A percentile compares a stretch with the other conserved stretches of the same genome.
phyloP scores from a whole-genome alignment of 2,797 vertebrate species.

The Cygnus olor region DNA sequence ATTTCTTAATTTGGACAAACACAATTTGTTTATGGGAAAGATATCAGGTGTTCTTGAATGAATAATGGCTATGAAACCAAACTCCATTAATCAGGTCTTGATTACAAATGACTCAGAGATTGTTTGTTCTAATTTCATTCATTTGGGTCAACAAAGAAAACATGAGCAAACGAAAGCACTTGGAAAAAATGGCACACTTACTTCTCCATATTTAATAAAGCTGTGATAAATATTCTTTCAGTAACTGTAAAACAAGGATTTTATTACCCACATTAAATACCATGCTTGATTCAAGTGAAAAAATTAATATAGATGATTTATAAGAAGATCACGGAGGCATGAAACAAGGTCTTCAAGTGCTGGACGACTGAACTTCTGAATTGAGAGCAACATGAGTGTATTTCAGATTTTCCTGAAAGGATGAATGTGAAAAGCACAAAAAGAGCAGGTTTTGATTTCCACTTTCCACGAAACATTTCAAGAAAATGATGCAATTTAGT shows the following conservation, averaged over 20 bases:
- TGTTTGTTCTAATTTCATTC: constrained; percentile 99
- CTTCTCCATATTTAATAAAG: constrained; percentile 90
- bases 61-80: constrained; percentile 93
- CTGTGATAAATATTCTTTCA: constrained; percentile 92
- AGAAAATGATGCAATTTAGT: neutral
- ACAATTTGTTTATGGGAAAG: constrained; percentile 99
- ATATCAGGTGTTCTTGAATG: constrained; percentile 99
- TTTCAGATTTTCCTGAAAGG: neutral
- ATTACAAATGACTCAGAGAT: constrained; percentile 96
- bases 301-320: constrained; percentile 40
- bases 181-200: constrained; percentile 89
- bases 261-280: constrained; percentile 80
- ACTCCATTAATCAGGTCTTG: constrained; percentile 99
- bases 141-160: constrained; percentile 99
- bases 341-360: neutral
- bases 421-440: neutral
- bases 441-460: neutral
- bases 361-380: neutral
- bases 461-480: neutral
- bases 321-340: neutral
- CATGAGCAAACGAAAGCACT: constrained; percentile 89
- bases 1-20: constrained; percentile 99
- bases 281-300: constrained; percentile 8
- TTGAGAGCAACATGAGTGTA: neutral
- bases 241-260: constrained; percentile 88